Percentiles rank a stretch among this genome's conserved stretches.
These are phyloP conservation scores for Pelagia noctiluca DNA, from an alignment of 30 jellyfish, hydroid and myxozoan genomes.

Conservation along the genomic window DNA sequence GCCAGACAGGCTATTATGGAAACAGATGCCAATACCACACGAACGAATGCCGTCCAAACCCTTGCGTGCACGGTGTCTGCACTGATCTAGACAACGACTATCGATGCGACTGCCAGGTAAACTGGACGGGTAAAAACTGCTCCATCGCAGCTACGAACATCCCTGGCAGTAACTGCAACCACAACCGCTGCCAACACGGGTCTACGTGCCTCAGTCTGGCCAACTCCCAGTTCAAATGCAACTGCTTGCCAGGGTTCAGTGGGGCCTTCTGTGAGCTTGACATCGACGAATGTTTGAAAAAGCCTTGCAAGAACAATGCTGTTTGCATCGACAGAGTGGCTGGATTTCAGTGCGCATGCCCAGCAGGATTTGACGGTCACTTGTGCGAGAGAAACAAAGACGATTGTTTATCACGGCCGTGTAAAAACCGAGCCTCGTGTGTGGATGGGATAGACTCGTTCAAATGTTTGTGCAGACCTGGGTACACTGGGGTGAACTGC, in stretches of 20 bases:
- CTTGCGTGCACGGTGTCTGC: conserved; percentile 89
- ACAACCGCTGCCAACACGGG: conserved; percentile 80
- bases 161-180: conserved; percentile 61
- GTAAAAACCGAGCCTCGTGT: conserved; percentile 81
- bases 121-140: conserved; percentile 89
- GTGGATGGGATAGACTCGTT: conserved; percentile 67
- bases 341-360: conserved; percentile 86
- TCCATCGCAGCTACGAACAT: conserved; percentile 5
- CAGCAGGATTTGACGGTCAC: conserved; percentile 81
- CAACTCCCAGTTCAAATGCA: conserved; percentile 54
- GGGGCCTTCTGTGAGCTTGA: conserved; percentile 89
- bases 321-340: conserved; percentile 82
- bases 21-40: conserved; percentile 76
- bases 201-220: conserved; percentile 65
- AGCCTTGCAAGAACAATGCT: conserved; percentile 79
- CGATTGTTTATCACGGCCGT: conserved; percentile 72
- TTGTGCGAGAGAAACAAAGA: conserved; percentile 72
- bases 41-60: conserved; percentile 80
- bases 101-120: conserved; percentile 79
- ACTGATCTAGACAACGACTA: conserved; percentile 85
- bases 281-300: conserved; percentile 71
- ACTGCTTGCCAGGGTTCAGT: conserved; percentile 79
- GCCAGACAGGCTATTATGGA: conserved; percentile 94
- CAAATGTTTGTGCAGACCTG: conserved; percentile 77
- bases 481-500: conserved; percentile 88